Percentiles rank a stretch among this genome's conserved stretches.
Evolutionary conservation across 2,888 invertebrate genomes (phyloP).

Genomic region (Morpho deidamia): DNA sequence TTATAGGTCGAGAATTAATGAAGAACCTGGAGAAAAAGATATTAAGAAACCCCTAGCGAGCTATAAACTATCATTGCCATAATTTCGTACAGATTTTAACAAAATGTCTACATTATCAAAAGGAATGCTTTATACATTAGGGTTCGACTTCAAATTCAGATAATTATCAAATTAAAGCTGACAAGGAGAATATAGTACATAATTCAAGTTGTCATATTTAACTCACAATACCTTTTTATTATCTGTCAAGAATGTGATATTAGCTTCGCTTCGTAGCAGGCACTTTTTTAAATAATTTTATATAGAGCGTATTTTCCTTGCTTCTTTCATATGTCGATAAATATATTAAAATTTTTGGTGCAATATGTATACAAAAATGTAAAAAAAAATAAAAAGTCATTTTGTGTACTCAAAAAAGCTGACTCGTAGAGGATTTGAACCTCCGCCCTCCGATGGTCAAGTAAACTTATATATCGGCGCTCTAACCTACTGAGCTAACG

Average conservation of each 20-base stretch:
- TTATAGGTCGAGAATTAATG: too few species aligned
- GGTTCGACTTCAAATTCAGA: slow-evolving; percentile 14
- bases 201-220: slow-evolving; percentile 6
- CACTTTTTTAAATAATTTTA: too few species aligned
- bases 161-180: slow-evolving; percentile 36
- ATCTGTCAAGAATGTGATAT: slow-evolving; percentile 11
- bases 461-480: slow-evolving; percentile 30
- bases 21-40: too few species aligned
- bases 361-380: too few species aligned
- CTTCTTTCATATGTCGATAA: too few species aligned
- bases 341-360: too few species aligned
- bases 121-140: not conserved
- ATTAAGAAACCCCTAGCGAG: too few species aligned
- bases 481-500: slow-evolving; percentile 41
- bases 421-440: slow-evolving; percentile 41
- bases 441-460: slow-evolving; percentile 38
- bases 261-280: not conserved
- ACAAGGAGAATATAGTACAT: slow-evolving; percentile 26
- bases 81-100: not conserved
- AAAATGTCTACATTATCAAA: slow-evolving; percentile 2
- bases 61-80: too few species aligned
- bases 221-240: slow-evolving; percentile 11
- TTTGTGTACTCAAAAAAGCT: not conserved
- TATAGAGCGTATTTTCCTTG: too few species aligned
- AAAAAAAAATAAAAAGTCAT: too few species aligned